phyloP scores from a whole-genome alignment of 2,797 vertebrate species.

The Vultur gryphus region DNA sequence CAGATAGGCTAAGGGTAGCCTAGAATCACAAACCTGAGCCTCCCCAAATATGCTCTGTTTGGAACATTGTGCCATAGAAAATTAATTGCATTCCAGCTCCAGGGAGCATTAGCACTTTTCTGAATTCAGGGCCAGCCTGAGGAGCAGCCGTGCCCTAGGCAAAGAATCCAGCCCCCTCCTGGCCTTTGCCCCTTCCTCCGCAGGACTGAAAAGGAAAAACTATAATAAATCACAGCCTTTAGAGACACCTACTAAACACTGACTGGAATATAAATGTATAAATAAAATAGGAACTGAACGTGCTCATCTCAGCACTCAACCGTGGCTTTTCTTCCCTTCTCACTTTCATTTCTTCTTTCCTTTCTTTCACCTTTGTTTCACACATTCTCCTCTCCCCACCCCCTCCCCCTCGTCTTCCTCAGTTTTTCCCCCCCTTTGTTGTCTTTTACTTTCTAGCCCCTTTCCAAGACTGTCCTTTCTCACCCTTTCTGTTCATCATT shows the following conservation, averaged over 20 bases:
- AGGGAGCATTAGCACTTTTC: slow-evolving; percentile 52
- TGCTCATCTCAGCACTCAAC: neutral
- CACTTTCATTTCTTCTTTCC: slow-evolving; percentile 43
- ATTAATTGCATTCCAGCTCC: slow-evolving; percentile 69
- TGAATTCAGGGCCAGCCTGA: slow-evolving; percentile 60
- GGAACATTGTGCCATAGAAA: slow-evolving; percentile 49
- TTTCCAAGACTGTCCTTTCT: slow-evolving; percentile 53
- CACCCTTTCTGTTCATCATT: slow-evolving; percentile 47
- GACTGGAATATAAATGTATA: slow-evolving; percentile 39
- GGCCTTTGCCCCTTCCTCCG: slow-evolving; percentile 43
- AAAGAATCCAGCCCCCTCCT: slow-evolving; percentile 58
- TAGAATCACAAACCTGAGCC: slow-evolving; percentile 55
- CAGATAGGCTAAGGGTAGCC: slow-evolving; percentile 9
- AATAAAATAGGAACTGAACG: slow-evolving; percentile 3
- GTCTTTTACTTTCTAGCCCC: slow-evolving; percentile 29
- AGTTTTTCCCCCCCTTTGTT: neutral
- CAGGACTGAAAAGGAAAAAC: slow-evolving; percentile 54
- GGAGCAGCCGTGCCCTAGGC: slow-evolving; percentile 54
- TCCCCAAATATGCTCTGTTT: slow-evolving; percentile 59
- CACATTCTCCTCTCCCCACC: neutral
- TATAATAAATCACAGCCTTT: slow-evolving; percentile 63
- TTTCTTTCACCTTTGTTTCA: slow-evolving; percentile 48
- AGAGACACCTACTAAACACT: slow-evolving; percentile 46
- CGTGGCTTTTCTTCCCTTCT: neutral
- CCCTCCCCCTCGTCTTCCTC: neutral